Evolutionary conservation across 92 coral and sea anemone genomes (phyloP).

Genomic region (Palythoa grandiflora): DNA sequence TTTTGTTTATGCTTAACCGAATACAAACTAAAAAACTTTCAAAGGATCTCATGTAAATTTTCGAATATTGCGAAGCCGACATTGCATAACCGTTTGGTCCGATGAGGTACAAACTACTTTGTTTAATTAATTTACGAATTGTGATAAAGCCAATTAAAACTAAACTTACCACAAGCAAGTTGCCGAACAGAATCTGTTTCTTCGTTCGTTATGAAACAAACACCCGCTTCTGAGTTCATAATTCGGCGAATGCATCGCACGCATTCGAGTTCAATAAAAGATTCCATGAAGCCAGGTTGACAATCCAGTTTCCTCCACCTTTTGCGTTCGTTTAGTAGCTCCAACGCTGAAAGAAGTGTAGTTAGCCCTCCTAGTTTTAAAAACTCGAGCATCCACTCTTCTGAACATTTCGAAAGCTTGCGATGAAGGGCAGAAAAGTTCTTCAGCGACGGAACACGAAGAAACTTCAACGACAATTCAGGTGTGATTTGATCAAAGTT

Average conservation of each 20-base stretch:
- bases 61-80: too few relatives aligned
- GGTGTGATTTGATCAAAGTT: slow-evolving; percentile 77
- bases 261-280: slow-evolving; percentile 79
- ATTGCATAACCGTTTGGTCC: too few relatives aligned
- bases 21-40: too few relatives aligned
- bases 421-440: slow-evolving; percentile 80
- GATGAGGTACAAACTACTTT: too few relatives aligned
- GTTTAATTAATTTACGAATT: neutral
- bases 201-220: slow-evolving; percentile 61
- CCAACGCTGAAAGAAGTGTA: slow-evolving; percentile 78
- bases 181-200: slow-evolving; percentile 72
- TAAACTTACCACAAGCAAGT: slow-evolving; percentile 84
- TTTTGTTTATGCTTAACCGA: too few relatives aligned
- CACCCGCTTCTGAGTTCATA: slow-evolving; percentile 83
- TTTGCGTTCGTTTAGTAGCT: slow-evolving; percentile 65
- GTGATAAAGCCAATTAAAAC: neutral
- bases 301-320: slow-evolving; percentile 47
- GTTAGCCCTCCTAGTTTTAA: slow-evolving; percentile 85
- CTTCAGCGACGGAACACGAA: slow-evolving; percentile 84
- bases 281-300: slow-evolving; percentile 74
- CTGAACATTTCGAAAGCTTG: slow-evolving; percentile 72
- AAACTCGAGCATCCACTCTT: slow-evolving; percentile 84
- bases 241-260: slow-evolving; percentile 84
- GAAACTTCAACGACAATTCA: slow-evolving; percentile 82
- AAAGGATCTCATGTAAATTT: too few relatives aligned